phyloP scores from a whole-genome alignment of 2,113 vertebrate species.

The Ammodytes marinus region DNA sequence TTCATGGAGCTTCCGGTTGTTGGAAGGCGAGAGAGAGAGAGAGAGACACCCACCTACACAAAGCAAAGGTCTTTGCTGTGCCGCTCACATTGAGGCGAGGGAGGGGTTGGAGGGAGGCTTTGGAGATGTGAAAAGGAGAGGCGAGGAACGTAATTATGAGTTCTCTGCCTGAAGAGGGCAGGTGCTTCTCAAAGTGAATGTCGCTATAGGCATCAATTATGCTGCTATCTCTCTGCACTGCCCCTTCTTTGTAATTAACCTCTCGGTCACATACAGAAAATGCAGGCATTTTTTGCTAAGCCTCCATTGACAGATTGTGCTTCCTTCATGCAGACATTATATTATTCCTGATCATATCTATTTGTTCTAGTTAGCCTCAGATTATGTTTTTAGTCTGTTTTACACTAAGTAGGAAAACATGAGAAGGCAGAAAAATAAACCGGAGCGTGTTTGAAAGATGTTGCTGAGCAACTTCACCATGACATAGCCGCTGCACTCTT shows the following conservation, averaged over 20 bases:
- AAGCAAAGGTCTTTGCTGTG: constrained; percentile 73
- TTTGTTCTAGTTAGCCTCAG: not conserved
- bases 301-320: not conserved
- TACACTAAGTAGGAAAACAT: not conserved
- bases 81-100: constrained; percentile 56
- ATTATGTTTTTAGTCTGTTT: not conserved
- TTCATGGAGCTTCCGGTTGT: constrained; percentile 81
- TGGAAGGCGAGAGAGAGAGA: constrained; percentile 51
- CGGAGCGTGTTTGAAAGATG: constrained; percentile 38
- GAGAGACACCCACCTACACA: constrained; percentile 63
- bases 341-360: not conserved
- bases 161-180: constrained; percentile 73
- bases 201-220: constrained; percentile 31
- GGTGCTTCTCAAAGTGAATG: constrained; percentile 62
- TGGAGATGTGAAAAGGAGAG: constrained; percentile 55
- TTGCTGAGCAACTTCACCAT: constrained; percentile 72
- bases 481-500: constrained; percentile 6
- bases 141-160: constrained; percentile 68
- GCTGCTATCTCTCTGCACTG: constrained; percentile 1
- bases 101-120: constrained; percentile 27
- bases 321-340: not conserved
- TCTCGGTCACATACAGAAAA: not conserved
- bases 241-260: constrained; percentile 33
- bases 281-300: constrained; percentile 15
- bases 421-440: not conserved